Base-by-base conservation (phyloP, 2,113 vertebrate species). In the Ranitomeya variabilis region DNA sequence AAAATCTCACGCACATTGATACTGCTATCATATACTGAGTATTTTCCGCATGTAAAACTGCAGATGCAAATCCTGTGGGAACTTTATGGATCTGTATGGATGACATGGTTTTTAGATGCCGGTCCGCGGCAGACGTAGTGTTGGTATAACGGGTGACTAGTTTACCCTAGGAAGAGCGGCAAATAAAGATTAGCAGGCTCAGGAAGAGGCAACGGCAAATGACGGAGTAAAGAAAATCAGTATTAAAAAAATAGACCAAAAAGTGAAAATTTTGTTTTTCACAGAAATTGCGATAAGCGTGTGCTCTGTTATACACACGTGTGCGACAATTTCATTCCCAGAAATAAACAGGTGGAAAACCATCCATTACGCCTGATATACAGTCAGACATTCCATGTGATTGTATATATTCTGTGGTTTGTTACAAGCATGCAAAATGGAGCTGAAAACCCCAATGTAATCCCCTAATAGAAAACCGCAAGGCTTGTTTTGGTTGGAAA, bases 381-480 rank as follows among this genome's bases (percentile, higher is more conserved):
- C 66, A 64, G 51, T 64, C 60, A 67, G 80, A 66, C 37, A 52
- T 45, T 52, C 51, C 59, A 66, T 21, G 23, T 11, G 19, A n/a
- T 66, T 83, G 80, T 83, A 81, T 83, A 83, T 37, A 83, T 83
- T 83, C 66, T 66, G 80, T 66, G 62, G 80, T 83, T 60, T 64
- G 57, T 6, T 66, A 60, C 60, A 83, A 83, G 80, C 80, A 83
- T 83, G 80, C 80, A 83, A 83, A 51, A 51, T 66, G 37, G 1
- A 21, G 15, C 57, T 62, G 11, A 62, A 74, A 81, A 31, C 79
- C 55, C 15, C 79, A 60, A 19, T 52, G 18, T 83, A 23, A 83
- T 67, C 45, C 67, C 19, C 31, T 21, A n/a, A 83, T 8, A 67
- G 31, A 67, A 57, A 37, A 57, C 64, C 45, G 51, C 23, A 59